Evolutionary conservation across 2,888 invertebrate genomes (phyloP), one percentile per base, ranked within the genome.

Genomic region (Ernsta delagoae): DNA sequence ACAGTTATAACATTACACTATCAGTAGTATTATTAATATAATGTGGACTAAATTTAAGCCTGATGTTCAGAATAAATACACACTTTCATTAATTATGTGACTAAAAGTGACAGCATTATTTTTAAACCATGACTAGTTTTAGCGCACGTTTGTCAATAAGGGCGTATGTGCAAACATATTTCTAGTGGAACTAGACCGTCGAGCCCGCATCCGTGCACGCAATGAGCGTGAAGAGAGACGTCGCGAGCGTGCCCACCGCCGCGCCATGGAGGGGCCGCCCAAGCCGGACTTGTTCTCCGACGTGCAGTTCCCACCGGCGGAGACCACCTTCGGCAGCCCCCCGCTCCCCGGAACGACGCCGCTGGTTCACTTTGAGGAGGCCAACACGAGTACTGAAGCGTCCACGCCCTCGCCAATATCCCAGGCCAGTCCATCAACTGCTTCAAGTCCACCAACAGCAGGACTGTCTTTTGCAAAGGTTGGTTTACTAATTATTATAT

Each of bases 201-300:
- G 98, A 2, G 95, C 95, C 39, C 95, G 95, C 59, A 87, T 93
- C 11, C 95, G 98, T 5, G 95, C 95, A 57, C 95, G 96, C 6
- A 94, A 95, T 34, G 96, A 95, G 54, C 95, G 96, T 8, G 97
- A 97, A 12, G 98, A 98, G 82, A 95, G 95, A 34, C 95, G 96
- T 43, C 95, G 97, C 3, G 98, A 98, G 81, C 96, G 96, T 73
- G 95, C 96, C n/a, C 96, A 96, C 72, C 95, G 87, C 94, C 97
- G 86, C 93, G 95, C 80, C 89, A 94, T 83, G 94, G 97, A 95
- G 96, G 97, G 78, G 90, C 95, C 91, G 88, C 95, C 84, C 84
- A 95, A 66, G 81, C 94, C 77, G 83, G 95, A 96, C 77, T 94
- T 97, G 68, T 95, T 96, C 12, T 92, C 90, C 0, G 86, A 87